Conservation (phyloP, 1,140 invertebrate species). For the Trachymyrmex cornetzi region DNA sequence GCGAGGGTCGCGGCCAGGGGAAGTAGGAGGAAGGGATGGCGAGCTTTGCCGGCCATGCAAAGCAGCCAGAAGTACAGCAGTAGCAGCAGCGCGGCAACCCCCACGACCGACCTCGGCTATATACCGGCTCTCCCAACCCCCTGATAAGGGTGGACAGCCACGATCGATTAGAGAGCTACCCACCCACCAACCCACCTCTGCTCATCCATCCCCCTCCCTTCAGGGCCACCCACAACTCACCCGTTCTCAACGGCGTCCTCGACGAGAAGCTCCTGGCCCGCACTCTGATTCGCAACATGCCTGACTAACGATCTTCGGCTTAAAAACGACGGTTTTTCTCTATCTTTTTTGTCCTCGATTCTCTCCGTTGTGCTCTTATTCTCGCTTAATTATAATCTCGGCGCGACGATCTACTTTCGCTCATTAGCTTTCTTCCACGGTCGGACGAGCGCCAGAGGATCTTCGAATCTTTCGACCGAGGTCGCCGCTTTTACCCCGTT, state of each 20-base stretch:
- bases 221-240: conserved; percentile 76
- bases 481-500: conserved; percentile 54
- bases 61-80: conserved; percentile 79
- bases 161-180: conserved; percentile 87
- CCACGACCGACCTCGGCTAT: conserved; percentile 77
- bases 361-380: conserved; percentile 55
- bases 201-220: conserved; percentile 76
- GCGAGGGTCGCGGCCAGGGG: conserved; percentile 52
- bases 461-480: conserved; percentile 55
- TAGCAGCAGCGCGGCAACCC: conserved; percentile 65
- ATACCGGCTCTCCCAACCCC: conserved; percentile 81
- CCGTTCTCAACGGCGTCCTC: conserved; percentile 72
- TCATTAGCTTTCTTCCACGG: conserved; percentile 62
- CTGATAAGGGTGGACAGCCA: conserved; percentile 87
- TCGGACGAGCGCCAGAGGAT: conserved; percentile 58
- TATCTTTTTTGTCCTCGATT: conserved; percentile 52
- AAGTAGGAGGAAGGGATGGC: conserved; percentile 39
- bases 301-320: conserved; percentile 76
- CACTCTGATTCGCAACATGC: conserved; percentile 80
- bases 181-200: conserved; percentile 79
- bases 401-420: conserved; percentile 59
- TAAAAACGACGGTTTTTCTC: conserved; percentile 73
- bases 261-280: conserved; percentile 75
- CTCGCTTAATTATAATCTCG: conserved; percentile 63
- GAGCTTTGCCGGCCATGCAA: conserved; percentile 86